Percentiles rank a stretch among this genome's conserved stretches.
These are phyloP conservation scores for Lophotis ruficrista DNA, from an alignment of 2,113 vertebrate species.

Conservation along the genomic window DNA sequence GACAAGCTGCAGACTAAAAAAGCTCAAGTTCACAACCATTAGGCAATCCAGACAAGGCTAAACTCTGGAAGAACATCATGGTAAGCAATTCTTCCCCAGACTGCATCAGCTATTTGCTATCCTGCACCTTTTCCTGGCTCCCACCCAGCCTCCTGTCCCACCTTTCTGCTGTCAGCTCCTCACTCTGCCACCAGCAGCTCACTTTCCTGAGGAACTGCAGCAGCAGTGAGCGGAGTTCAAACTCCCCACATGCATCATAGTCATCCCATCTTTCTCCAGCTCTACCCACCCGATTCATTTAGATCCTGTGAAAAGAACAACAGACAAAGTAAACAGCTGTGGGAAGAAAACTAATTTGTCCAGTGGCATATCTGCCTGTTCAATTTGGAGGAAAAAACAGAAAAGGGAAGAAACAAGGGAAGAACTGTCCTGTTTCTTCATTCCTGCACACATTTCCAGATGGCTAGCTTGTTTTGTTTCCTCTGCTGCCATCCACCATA, in stretches of 20 bases:
- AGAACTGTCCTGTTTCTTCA: neutral
- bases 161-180: neutral
- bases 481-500: neutral
- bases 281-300: neutral
- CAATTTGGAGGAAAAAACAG: neutral
- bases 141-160: neutral
- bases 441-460: neutral
- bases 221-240: neutral
- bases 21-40: neutral
- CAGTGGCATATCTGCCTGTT: neutral
- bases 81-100: neutral
- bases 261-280: neutral
- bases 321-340: neutral
- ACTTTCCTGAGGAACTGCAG: neutral
- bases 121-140: neutral
- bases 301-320: neutral
- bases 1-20: neutral
- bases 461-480: neutral
- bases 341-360: neutral
- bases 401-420: neutral
- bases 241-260: accelerated
- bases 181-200: neutral
- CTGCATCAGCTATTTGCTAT: accelerated
- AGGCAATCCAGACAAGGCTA: neutral
- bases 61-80: accelerated